These are phyloP conservation scores for Schizopygopsis malacanthus DNA, from an alignment of 2,797 vertebrate genomes.

Conservation along the genomic window DNA sequence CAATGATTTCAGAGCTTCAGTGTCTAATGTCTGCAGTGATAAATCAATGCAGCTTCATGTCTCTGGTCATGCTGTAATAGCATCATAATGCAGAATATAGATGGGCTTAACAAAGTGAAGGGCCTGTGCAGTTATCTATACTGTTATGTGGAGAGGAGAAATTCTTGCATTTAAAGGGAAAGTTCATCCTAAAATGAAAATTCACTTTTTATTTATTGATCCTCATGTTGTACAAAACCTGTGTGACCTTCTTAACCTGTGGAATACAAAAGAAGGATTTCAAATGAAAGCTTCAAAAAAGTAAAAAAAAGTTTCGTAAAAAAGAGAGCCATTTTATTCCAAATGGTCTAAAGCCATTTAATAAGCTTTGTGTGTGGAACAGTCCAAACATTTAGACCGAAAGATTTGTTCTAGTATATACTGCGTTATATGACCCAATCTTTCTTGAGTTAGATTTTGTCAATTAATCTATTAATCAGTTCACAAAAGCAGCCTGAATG, in stretches of 20 bases:
- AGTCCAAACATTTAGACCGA: background rate
- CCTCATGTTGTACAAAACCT: background rate
- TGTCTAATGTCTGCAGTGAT: slow-evolving; percentile 8
- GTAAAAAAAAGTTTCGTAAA: background rate
- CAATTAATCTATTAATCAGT: background rate
- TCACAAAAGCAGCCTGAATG: slow-evolving; percentile 10
- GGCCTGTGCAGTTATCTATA: background rate
- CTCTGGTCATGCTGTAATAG: slow-evolving; percentile 17
- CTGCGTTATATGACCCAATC: background rate
- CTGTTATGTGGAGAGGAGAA: background rate
- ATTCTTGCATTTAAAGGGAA: background rate
- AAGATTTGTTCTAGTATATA: background rate
- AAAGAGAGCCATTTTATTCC: background rate
- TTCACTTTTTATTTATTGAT: background rate
- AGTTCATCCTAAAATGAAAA: slow-evolving; percentile 8
- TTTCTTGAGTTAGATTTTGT: background rate
- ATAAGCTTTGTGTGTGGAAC: background rate
- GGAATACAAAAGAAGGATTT: background rate
- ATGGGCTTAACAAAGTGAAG: background rate
- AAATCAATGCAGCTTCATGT: slow-evolving; percentile 31
- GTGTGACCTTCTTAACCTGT: background rate
- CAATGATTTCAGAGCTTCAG: slow-evolving; percentile 26
- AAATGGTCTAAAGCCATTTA: background rate
- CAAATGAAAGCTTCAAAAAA: background rate
- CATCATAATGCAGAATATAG: slow-evolving; percentile 16